phyloP scores from a whole-genome alignment of 1,140 invertebrate species.

The Dufourea novaeangliae region DNA sequence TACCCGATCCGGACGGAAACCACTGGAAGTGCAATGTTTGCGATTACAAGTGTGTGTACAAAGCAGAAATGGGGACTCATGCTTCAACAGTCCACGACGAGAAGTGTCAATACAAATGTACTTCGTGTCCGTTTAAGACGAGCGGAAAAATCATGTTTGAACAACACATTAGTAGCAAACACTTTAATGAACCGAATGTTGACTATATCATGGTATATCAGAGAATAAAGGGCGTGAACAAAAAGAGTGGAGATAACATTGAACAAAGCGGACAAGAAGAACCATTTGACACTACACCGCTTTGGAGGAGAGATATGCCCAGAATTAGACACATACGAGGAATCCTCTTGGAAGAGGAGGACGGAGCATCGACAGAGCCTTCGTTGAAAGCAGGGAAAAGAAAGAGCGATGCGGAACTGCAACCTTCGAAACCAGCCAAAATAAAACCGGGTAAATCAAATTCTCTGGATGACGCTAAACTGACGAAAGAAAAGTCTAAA shows the following conservation, averaged over 20 bases:
- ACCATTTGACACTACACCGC: constrained; percentile 83
- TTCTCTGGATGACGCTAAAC: constrained; percentile 56
- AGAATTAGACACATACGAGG: constrained; percentile 83
- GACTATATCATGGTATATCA: constrained; percentile 71
- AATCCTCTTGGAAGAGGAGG: constrained; percentile 69
- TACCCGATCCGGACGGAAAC: constrained; percentile 78
- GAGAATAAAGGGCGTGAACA: constrained; percentile 74
- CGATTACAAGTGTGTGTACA: constrained; percentile 83
- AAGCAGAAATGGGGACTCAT: constrained; percentile 84
- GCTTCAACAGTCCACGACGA: constrained; percentile 83
- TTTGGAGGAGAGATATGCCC: constrained; percentile 83
- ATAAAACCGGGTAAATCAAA: constrained; percentile 57
- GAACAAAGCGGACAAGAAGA: constrained; percentile 71
- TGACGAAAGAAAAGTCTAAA: constrained; percentile 62
- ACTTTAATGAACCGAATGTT: constrained; percentile 75
- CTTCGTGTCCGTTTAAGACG: constrained; percentile 83
- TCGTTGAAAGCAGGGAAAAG: constrained; percentile 66
- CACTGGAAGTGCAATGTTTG: constrained; percentile 88
- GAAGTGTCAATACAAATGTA: constrained; percentile 86
- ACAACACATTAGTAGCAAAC: constrained; percentile 83
- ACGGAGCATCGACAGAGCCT: constrained; percentile 39
- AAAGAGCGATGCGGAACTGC: constrained; percentile 66
- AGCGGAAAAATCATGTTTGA: constrained; percentile 82
- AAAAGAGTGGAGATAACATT: constrained; percentile 49
- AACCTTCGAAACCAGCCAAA: constrained; percentile 63